These are phyloP conservation scores for Tauraco hartlaubi DNA, from an alignment of 2,797 vertebrate species.

Conservation along the genomic window DNA sequence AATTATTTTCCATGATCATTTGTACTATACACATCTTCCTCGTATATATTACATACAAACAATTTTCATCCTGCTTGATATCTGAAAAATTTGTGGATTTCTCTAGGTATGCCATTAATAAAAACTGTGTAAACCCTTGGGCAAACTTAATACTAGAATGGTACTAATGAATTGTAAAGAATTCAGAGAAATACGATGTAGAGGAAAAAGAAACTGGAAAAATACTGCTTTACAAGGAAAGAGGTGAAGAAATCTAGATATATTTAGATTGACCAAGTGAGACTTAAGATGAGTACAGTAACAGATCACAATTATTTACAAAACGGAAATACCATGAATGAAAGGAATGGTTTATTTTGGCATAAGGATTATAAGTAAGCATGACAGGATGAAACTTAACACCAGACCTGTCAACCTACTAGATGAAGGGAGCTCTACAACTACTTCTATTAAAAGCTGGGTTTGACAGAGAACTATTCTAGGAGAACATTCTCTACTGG, in stretches of 20 bases:
- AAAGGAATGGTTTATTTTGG: slow-evolving; percentile 55
- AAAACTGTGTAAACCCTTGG: not conserved
- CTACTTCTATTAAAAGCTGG: slow-evolving; percentile 48
- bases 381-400: slow-evolving; percentile 51
- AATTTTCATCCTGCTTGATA: not conserved
- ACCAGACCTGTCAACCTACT: slow-evolving; percentile 25
- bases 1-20: not conserved
- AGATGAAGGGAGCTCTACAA: slow-evolving; percentile 33
- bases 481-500: not conserved
- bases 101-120: not conserved
- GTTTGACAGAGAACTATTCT: slow-evolving; percentile 15
- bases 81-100: not conserved
- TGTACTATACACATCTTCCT: not conserved
- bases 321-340: slow-evolving; percentile 27
- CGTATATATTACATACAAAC: not conserved
- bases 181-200: not conserved
- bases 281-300: not conserved
- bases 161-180: not conserved
- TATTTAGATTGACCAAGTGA: not conserved
- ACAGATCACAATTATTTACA: slow-evolving; percentile 23
- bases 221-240: not conserved
- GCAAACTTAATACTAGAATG: not conserved
- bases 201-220: not conserved
- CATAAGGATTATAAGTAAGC: slow-evolving; percentile 15
- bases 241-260: not conserved